Percentiles rank a stretch among this genome's conserved stretches.
Conservation (phyloP, 2,113 vertebrate genomes). For the Myotis lucifugus region DNA sequence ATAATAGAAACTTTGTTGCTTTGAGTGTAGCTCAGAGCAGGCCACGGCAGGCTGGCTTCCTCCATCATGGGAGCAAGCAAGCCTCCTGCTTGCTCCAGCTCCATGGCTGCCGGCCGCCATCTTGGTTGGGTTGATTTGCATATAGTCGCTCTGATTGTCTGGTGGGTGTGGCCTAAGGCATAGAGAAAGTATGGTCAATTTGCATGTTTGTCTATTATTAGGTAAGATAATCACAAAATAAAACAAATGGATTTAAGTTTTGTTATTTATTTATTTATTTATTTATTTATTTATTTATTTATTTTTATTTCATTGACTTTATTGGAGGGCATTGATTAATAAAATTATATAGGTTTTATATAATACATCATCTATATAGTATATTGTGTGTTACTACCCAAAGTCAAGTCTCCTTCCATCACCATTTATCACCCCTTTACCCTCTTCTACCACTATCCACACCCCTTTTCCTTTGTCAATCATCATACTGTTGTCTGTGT, state of each 20-base stretch:
- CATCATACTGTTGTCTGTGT: background rate
- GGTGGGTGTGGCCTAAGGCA: too few species aligned
- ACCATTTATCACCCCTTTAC: background rate
- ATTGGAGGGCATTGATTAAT: background rate
- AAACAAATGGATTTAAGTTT: slow-evolving; percentile 26
- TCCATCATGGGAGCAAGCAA: too few species aligned
- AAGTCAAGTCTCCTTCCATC: background rate
- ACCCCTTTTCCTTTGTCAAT: background rate
- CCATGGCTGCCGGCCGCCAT: too few species aligned
- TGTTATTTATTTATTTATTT: background rate
- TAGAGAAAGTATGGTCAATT: too few species aligned
- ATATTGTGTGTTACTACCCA: background rate
- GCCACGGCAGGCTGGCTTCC: too few species aligned
- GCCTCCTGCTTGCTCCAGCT: too few species aligned
- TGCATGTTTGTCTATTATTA: too few species aligned
- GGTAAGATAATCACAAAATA: background rate
- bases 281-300: background rate
- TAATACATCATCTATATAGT: background rate
- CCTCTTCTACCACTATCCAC: background rate
- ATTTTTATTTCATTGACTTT: background rate
- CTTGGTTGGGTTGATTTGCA: too few species aligned
- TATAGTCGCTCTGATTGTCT: too few species aligned
- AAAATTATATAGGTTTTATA: background rate
- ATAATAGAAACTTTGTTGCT: too few species aligned
- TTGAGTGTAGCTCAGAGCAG: too few species aligned